Evolutionary conservation across 2,797 vertebrate species (phyloP).

Genomic region (Nannoperca obscura): DNA sequence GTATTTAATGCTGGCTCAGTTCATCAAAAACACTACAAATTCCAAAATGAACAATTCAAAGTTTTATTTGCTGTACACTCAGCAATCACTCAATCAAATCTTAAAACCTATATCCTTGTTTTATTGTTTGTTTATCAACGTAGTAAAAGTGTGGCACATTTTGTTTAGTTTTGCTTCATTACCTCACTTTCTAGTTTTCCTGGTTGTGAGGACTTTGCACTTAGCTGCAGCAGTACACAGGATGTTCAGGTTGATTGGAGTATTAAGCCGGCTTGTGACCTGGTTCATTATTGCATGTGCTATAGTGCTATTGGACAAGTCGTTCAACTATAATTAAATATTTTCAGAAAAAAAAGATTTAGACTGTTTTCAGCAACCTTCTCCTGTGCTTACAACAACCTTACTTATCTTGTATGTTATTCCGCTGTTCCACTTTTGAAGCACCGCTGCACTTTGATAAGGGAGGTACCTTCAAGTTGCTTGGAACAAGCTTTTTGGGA

Average conservation of each 20-base stretch:
- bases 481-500: slow-evolving; percentile 21
- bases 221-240: not conserved
- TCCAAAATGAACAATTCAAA: not conserved
- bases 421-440: slow-evolving; percentile 44
- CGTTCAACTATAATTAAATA: not conserved
- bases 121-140: not conserved
- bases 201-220: not conserved
- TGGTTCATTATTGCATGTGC: not conserved
- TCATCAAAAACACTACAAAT: not conserved
- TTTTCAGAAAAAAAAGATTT: not conserved
- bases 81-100: slow-evolving; percentile 6
- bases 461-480: not conserved
- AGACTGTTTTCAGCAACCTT: not conserved
- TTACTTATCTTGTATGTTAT: not conserved
- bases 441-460: slow-evolving; percentile 82
- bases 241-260: not conserved
- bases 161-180: not conserved
- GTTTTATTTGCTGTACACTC: slow-evolving; percentile 2
- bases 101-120: not conserved
- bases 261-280: not conserved
- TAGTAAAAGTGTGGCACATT: not conserved
- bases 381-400: slow-evolving; percentile 2
- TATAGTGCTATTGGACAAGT: not conserved
- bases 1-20: not conserved
- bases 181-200: not conserved